Conservation (phyloP, 2,888 invertebrate genomes). For the Agrochola litura region DNA sequence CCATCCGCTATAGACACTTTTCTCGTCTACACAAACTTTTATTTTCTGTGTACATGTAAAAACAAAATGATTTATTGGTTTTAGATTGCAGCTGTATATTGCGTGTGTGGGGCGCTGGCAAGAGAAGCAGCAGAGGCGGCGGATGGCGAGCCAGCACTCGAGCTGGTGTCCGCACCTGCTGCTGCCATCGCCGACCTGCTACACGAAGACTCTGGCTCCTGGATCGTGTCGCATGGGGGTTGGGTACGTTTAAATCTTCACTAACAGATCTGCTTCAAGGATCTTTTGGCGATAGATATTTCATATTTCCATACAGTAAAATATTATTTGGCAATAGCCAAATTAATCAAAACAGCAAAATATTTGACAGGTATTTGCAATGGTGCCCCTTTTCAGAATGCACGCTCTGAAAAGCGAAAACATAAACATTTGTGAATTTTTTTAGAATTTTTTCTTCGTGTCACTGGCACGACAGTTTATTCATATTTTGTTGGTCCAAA, state of each 20-base stretch:
- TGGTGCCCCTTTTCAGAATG: too few species aligned
- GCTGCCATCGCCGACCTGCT: conserved; percentile 94
- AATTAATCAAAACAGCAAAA: too few species aligned
- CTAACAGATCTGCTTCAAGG: too few species aligned
- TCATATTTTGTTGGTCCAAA: too few species aligned
- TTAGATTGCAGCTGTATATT: conserved; percentile 93
- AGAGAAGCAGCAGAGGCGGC: conserved; percentile 93
- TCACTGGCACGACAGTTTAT: too few species aligned
- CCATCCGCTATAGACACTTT: not conserved
- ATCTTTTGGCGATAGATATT: too few species aligned
- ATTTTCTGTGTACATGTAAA: not conserved
- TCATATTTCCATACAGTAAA: too few species aligned
- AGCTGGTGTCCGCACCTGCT: conserved; percentile 88
- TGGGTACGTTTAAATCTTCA: conserved; percentile 91
- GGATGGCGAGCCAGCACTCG: conserved; percentile 91
- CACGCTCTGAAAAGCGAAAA: too few species aligned
- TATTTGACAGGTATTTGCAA: too few species aligned
- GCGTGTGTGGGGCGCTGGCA: conserved; percentile 95
- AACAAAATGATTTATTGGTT: conserved; percentile 10
- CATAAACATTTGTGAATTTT: too few species aligned
- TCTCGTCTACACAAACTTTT: not conserved
- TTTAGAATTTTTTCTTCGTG: too few species aligned
- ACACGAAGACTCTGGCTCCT: conserved; percentile 94
- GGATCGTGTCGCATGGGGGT: conserved; percentile 96
- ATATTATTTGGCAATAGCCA: too few species aligned